Percentiles rank a stretch among this genome's conserved stretches.
Evolutionary conservation across 2,113 vertebrate genomes (phyloP).

Genomic region (Lepus timidus): DNA sequence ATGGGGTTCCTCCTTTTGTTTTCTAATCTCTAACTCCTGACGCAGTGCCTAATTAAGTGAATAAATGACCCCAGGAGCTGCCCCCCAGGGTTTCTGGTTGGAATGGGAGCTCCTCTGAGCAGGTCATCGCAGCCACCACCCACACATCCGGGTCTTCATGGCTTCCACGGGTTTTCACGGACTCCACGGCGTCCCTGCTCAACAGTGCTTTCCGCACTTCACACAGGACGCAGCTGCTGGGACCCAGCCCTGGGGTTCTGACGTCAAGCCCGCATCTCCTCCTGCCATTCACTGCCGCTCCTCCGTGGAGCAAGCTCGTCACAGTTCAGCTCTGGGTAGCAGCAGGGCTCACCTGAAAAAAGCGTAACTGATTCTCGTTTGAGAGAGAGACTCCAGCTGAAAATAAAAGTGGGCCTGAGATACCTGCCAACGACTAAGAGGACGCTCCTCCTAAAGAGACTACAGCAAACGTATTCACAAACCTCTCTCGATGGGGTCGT

Average conservation of each 20-base stretch:
- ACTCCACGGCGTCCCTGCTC: background rate
- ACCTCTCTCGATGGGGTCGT: conserved; percentile 95
- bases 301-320: background rate
- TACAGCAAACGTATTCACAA: conserved; percentile 26
- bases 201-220: background rate
- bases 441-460: background rate
- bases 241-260: background rate
- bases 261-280: background rate
- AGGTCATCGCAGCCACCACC: background rate
- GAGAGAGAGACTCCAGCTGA: conserved; percentile 19
- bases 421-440: background rate
- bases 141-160: background rate
- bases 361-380: conserved; percentile 1
- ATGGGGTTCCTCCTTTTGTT: background rate
- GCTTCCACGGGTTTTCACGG: background rate
- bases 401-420: background rate
- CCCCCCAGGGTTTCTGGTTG: background rate
- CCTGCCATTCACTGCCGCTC: background rate
- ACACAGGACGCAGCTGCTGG: background rate
- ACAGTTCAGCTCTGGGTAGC: background rate
- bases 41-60: background rate
- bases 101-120: background rate
- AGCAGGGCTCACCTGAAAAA: background rate
- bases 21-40: background rate
- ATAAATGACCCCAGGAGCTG: background rate